phyloP scores from a whole-genome alignment of 2,888 invertebrate genomes.

The Euzetes globulus region DNA sequence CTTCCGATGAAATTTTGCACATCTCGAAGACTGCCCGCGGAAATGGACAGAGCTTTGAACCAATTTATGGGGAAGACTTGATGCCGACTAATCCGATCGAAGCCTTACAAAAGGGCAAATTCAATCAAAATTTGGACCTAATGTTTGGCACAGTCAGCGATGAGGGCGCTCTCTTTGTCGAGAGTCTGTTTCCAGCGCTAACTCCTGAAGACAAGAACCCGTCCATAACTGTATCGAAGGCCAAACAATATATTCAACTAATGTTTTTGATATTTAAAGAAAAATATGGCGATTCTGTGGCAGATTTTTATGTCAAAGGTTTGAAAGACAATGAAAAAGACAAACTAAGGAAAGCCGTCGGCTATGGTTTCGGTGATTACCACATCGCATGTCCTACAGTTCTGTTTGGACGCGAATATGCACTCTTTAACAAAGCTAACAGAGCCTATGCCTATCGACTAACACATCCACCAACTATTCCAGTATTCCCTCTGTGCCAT shows the following conservation, averaged over 20 bases:
- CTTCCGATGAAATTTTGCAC: constrained; percentile 10
- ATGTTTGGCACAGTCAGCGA: constrained; percentile 25
- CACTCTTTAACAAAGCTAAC: neutral
- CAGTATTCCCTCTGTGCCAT: constrained; percentile 20
- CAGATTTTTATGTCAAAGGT: constrained; percentile 24
- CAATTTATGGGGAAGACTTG: constrained; percentile 20
- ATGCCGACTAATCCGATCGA: constrained; percentile 16
- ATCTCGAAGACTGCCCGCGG: constrained; percentile 1
- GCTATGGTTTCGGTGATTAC: constrained; percentile 29
- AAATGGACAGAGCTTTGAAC: constrained; percentile 14
- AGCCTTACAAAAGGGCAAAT: constrained; percentile 31
- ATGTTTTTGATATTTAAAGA: constrained; percentile 29
- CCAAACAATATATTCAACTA: constrained; percentile 28
- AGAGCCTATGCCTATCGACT: constrained; percentile 30
- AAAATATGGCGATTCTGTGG: neutral
- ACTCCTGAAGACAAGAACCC: neutral
- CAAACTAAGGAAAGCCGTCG: constrained; percentile 11
- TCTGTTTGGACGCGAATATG: constrained; percentile 21
- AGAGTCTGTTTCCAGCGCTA: constrained; percentile 15
- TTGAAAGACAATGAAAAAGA: neutral
- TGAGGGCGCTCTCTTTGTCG: constrained; percentile 32
- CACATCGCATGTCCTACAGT: constrained; percentile 31
- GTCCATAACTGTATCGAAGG: neutral
- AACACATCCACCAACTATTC: constrained; percentile 26
- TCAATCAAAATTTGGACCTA: constrained; percentile 29